These are phyloP conservation scores for Pardosa pseudoannulata DNA, from an alignment of 2,888 invertebrate genomes.

Conservation along the genomic window DNA sequence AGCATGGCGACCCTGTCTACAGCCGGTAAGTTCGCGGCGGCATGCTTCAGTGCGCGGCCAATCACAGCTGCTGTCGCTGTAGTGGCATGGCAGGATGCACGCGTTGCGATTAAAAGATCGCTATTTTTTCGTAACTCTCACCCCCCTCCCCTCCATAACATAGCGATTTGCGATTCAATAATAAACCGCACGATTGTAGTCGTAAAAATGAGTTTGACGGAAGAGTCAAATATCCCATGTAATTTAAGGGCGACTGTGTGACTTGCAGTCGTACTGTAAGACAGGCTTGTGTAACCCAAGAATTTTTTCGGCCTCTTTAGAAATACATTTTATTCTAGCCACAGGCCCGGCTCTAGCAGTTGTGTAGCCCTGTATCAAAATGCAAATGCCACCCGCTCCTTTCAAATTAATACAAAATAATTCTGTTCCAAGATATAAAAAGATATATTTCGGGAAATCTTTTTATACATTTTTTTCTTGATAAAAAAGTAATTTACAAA, in stretches of 20 bases:
- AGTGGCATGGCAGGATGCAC: conserved; percentile 32
- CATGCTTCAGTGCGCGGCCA: conserved; percentile 52
- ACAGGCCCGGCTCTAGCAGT: no score
- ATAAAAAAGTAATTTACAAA: no score
- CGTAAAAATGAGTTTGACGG: conserved; percentile 1
- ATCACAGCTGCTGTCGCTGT: conserved; percentile 45
- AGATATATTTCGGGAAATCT: no score
- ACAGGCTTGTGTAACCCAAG: no score
- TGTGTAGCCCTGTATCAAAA: no score
- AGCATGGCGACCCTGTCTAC: background rate
- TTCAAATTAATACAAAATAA: no score
- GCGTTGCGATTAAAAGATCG: conserved; percentile 38
- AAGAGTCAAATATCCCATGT: conserved; percentile 12
- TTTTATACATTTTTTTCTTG: no score
- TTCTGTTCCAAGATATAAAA: no score
- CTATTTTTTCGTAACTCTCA: conserved; percentile 6
- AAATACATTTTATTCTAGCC: no score
- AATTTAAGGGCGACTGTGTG: background rate
- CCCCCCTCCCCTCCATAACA: no score
- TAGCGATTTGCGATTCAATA: conserved; percentile 1
- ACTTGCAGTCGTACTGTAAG: background rate
- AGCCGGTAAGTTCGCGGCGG: conserved; percentile 35
- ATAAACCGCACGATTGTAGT: background rate
- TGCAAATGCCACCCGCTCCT: no score
- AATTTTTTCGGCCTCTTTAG: no score